Base-by-base conservation (phyloP, 2,113 vertebrate species). In the Pycnonotus jocosus region DNA sequence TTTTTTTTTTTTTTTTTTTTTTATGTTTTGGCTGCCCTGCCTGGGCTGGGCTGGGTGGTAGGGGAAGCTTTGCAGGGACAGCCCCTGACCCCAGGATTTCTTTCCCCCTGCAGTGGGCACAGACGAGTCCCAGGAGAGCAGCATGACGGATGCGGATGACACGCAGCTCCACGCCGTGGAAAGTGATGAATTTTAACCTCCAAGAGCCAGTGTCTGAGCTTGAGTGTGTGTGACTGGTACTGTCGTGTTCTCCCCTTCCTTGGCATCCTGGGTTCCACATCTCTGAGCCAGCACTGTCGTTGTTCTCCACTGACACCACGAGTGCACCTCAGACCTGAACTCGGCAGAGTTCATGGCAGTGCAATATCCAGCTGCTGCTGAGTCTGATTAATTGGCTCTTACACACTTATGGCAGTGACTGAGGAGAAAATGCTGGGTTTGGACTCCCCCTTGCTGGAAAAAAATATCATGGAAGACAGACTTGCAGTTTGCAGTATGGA, bases 71-170 rank as follows among this genome's bases (percentile, higher is more conserved):
- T 51, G 81, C 4, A 12, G 20, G 27, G 15, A 27, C 24, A 50
- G 8, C 13, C 21, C 0, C 3, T 16, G 80, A 93, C 27, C 40
- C 3, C 10, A 0, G 8, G 48, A 8, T 95, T 12, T 72, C 38
- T 96, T 90, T 94, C 60, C 7, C 95, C 77, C 93, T 74, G 81
- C 70, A 97, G 98, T 98, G n/a, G 99, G 99, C 96, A 98, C 98
- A 61, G 99, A 99, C 6, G 99, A 99, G 81, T 99, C 98, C 74
- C 98, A 99, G 85, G 99, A 99, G 97, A 99, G 99, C 98, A 99
- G 99, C 97, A 99, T 99, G 99, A 99, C 99, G 3, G 99, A 99
- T 28, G 99, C 99, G 1, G 99, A 99, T 1, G 99, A 99, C 98
- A 99, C 99, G 8, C 99, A 99, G 89, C 98, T 99, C 79, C 99